Evolutionary conservation across 2,888 invertebrate species (phyloP), one percentile per base, ranked within the genome.

Genomic region (Xestia ashworthii): DNA sequence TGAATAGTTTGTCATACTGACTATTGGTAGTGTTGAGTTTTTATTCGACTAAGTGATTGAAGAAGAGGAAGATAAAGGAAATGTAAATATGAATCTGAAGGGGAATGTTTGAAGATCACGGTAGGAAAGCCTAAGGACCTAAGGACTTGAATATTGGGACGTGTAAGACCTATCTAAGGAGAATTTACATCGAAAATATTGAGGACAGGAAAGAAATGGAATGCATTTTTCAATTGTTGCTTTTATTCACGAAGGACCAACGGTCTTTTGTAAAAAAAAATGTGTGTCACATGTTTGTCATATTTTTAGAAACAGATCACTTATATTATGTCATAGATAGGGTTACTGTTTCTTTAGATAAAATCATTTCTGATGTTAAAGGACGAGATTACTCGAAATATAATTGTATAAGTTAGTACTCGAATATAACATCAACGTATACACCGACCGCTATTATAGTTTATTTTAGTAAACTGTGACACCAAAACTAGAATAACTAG

Each of bases 331-430:
- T 53, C 14, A 5, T 48, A 69, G 80, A 38, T 55, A 58, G 25
- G 22, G 22, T 55, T 76, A 68, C 8, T 55, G 3, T 41, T 66
- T 53, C 11, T 69, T 32, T 62, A 62, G 16, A 66, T 62, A 62
- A 9, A 6, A 44, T 55, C 53, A 46, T 3, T 72, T 46, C 14
- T 53, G 38, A 64, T 62, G 32, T 25, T 53, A 11, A 44, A 48
- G 0, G 66, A 85, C 67, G 77, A 82, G 86, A 86, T 86, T 86
- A 82, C 53, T 82, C 62, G 55, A 82, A 82, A 41, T 85, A 41
- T 85, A 70, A 25, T 67, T 25, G 16, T 41, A 16, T 60, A 60
- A 8, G 4, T 67, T 58, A 44, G 19, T 46, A 60, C 77, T 86
- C 78, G 38, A 86, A 77, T 86, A 72, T 72, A 46, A 58, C 41